Evolutionary conservation across 2,797 vertebrate species (phyloP).

Genomic region (Sebastiscus tertius): DNA sequence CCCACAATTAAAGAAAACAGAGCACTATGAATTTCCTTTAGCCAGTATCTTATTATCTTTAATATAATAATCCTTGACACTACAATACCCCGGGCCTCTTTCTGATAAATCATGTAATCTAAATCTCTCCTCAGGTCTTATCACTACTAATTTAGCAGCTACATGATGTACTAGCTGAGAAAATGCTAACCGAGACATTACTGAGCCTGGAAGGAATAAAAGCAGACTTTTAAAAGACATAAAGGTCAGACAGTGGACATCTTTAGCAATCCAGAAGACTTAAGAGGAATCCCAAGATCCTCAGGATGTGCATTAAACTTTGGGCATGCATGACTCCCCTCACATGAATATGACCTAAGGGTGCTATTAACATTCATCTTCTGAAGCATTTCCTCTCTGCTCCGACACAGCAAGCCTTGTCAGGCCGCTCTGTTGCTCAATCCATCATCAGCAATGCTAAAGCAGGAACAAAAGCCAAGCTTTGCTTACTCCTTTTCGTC

Average conservation of each 20-base stretch:
- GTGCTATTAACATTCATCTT: conserved; percentile 62
- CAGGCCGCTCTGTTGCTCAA: conserved; percentile 37
- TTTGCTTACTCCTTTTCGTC: conserved; percentile 46
- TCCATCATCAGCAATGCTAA: conserved; percentile 39
- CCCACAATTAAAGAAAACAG: neutral
- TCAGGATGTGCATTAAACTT: conserved; percentile 17
- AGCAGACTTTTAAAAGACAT: neutral
- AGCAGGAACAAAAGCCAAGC: conserved; percentile 45
- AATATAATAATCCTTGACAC: conserved; percentile 11
- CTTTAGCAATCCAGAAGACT: conserved; percentile 9
- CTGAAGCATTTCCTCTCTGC: conserved; percentile 34
- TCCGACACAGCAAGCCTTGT: conserved; percentile 34
- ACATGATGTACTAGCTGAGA: neutral
- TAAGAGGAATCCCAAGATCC: conserved; percentile 13
- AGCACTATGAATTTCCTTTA: neutral
- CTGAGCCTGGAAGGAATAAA: neutral
- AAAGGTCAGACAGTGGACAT: conserved; percentile 20
- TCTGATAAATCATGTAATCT: neutral
- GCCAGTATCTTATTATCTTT: conserved; percentile 2
- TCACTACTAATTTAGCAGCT: neutral
- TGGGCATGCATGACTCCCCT: conserved; percentile 23
- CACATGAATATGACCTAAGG: conserved; percentile 44
- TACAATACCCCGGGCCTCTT: neutral
- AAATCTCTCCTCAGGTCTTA: conserved; percentile 6
- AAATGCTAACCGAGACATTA: neutral